Percentiles rank a stretch among this genome's conserved stretches.
phyloP scores from a whole-genome alignment of 92 coral and sea anemone species.

The Phenganax marumi region DNA sequence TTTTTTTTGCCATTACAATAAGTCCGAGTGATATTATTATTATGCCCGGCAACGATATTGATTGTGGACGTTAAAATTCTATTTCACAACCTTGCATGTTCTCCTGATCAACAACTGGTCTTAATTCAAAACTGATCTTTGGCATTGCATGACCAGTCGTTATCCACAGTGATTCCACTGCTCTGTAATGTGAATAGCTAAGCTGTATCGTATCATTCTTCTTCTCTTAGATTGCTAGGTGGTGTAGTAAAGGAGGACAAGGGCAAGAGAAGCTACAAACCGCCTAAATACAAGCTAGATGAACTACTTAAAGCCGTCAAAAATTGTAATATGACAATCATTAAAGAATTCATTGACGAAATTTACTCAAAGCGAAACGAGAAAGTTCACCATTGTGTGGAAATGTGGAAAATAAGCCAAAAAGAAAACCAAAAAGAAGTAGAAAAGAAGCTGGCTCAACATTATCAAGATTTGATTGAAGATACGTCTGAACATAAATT shows the following conservation, averaged over 20 bases:
- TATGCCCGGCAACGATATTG: too few species aligned
- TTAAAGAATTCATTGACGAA: constrained; percentile 39
- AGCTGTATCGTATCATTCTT: background rate
- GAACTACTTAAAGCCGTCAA: constrained; percentile 32
- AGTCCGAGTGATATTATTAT: too few species aligned
- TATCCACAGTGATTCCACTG: too few species aligned
- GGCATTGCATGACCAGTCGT: too few species aligned
- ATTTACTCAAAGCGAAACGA: constrained; percentile 31
- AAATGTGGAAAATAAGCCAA: constrained; percentile 33
- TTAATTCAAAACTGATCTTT: too few species aligned
- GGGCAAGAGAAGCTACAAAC: constrained; percentile 17
- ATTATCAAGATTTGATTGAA: constrained; percentile 36
- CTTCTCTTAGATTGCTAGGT: constrained; percentile 18
- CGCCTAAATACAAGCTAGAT: constrained; percentile 34
- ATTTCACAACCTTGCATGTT: too few species aligned
- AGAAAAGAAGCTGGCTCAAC: constrained; percentile 30
- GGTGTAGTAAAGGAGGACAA: constrained; percentile 38
- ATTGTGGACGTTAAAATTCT: too few species aligned
- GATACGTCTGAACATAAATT: constrained; percentile 40
- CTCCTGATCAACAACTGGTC: too few species aligned
- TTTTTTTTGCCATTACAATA: too few species aligned
- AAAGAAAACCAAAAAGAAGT: constrained; percentile 29
- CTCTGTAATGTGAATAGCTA: too few species aligned
- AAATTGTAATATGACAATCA: constrained; percentile 38
- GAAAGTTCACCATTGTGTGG: constrained; percentile 34